Conservation (phyloP, 2,797 vertebrate genomes). For the Myotis myotis region DNA sequence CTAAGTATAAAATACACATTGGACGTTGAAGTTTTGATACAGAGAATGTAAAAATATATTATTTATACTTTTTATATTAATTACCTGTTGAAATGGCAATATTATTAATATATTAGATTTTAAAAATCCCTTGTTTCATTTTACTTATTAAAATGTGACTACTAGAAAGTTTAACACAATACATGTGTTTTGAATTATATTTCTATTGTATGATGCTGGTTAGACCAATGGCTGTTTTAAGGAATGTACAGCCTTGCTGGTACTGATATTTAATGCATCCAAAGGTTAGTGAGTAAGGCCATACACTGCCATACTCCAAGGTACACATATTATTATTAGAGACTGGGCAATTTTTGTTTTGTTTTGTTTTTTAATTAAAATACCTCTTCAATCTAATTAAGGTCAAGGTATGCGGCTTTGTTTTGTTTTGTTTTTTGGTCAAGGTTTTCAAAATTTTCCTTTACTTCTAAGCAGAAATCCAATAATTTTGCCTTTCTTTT, state of each 20-base stretch:
- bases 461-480: background rate
- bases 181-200: background rate
- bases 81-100: background rate
- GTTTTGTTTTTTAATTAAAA: background rate
- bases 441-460: background rate
- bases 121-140: background rate
- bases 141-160: background rate
- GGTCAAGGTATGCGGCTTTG: background rate
- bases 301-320: background rate
- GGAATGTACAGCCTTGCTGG: fast-evolving
- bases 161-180: background rate
- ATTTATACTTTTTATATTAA: background rate
- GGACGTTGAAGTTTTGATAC: background rate
- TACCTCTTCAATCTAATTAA: background rate
- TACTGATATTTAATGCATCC: background rate
- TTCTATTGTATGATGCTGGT: background rate
- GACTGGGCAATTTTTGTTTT: background rate
- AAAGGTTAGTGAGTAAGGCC: background rate
- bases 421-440: background rate
- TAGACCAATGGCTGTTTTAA: background rate
- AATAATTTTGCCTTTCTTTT: background rate
- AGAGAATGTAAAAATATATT: background rate
- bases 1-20: background rate
- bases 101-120: background rate
- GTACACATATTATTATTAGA: background rate